A percentile compares a stretch with the other conserved stretches of the same genome.
Conservation (phyloP, 2,113 vertebrate species). For the Erythrolamprus reginae region DNA sequence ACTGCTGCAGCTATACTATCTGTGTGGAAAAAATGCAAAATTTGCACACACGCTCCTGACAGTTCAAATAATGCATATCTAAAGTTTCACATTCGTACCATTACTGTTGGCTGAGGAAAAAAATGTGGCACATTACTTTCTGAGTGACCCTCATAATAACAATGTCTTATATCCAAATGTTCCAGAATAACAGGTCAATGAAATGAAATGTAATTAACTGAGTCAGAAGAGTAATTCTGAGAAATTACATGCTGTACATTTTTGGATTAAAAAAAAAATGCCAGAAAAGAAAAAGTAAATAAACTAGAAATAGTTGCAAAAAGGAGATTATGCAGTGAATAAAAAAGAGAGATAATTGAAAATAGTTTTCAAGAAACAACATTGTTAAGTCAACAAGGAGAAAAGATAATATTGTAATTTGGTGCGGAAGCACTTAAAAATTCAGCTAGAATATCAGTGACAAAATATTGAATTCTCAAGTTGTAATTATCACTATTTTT, state of each 20-base stretch:
- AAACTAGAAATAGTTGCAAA: slow-evolving; percentile 1
- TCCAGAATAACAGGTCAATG: background rate
- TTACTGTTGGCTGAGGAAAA: no score
- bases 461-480: slow-evolving; percentile 12
- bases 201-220: background rate
- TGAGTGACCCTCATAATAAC: no score
- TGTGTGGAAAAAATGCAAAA: no score
- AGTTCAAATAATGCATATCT: no score
- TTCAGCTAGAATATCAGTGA: slow-evolving; percentile 17
- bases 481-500: background rate
- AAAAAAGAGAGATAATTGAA: background rate
- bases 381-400: background rate
- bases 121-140: no score
- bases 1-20: no score
- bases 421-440: background rate
- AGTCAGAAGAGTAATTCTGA: background rate
- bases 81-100: no score
- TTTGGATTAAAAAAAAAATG: background rate
- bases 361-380: background rate
- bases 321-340: background rate
- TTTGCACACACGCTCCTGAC: no score
- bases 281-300: background rate
- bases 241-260: background rate
- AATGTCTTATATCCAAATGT: background rate
- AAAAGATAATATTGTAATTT: slow-evolving; percentile 17